Percentiles rank a stretch among this genome's conserved stretches.
Evolutionary conservation across 2,797 vertebrate species (phyloP).

Genomic region (Tokudaia muenninki): DNA sequence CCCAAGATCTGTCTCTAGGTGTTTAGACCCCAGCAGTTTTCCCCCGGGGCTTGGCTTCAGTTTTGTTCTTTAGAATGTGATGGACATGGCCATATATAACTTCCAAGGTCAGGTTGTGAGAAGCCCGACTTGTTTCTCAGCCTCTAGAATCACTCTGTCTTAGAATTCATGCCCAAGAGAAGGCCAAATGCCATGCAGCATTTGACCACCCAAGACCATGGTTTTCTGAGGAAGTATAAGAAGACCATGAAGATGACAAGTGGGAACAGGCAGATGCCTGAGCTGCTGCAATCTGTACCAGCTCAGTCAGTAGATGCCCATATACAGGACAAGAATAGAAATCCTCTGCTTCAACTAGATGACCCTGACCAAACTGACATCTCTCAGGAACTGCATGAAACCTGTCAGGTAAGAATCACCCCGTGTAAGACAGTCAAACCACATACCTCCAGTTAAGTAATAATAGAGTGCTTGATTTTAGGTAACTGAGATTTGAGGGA

Average conservation of each 20-base stretch:
- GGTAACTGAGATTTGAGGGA: neutral
- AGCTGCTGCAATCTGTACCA: neutral
- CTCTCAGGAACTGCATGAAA: neutral
- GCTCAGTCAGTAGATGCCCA: too few species aligned
- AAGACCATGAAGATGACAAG: neutral
- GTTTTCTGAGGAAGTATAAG: neutral
- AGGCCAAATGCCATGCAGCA: neutral
- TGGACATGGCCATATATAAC: neutral
- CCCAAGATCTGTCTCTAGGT: neutral
- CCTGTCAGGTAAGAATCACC: neutral
- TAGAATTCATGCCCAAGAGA: neutral
- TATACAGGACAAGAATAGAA: neutral
- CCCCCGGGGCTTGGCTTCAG: neutral
- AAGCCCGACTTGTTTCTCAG: neutral
- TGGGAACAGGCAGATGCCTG: neutral
- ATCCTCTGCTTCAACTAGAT: neutral
- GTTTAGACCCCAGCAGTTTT: neutral
- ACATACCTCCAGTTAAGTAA: neutral
- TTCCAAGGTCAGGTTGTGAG: neutral
- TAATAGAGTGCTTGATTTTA: neutral
- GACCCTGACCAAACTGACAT: neutral
- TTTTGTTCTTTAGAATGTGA: neutral
- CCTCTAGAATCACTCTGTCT: neutral
- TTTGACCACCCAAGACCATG: neutral
- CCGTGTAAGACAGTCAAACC: neutral